Percentiles rank a stretch among this genome's conserved stretches.
These are phyloP conservation scores for Pituophis catenifer DNA, from an alignment of 2,113 vertebrate genomes.

Conservation along the genomic window DNA sequence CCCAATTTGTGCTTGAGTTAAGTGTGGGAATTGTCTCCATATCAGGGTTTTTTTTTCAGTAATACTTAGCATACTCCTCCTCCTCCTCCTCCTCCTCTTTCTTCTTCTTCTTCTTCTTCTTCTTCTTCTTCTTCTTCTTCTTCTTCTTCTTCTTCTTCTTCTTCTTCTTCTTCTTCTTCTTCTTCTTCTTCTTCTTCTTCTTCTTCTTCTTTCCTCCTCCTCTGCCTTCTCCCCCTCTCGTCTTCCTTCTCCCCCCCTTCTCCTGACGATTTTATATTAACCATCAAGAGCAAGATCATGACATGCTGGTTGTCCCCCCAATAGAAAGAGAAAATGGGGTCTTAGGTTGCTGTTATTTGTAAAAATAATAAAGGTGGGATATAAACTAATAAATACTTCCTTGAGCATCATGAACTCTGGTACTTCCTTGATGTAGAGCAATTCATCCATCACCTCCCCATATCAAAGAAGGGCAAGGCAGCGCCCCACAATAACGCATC, in stretches of 20 bases:
- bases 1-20: background rate
- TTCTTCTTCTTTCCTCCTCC: no score
- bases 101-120: background rate
- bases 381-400: background rate
- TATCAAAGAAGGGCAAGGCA: background rate
- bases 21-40: background rate
- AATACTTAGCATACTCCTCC: background rate
- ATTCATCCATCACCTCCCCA: background rate
- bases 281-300: background rate
- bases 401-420: background rate
- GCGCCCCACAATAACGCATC: background rate
- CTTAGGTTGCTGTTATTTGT: background rate
- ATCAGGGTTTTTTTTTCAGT: background rate
- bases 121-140: no score
- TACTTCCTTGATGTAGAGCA: background rate
- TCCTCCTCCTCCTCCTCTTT: no score
- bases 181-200: accelerated
- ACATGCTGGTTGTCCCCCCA: background rate
- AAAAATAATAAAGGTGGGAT: background rate
- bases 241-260: no score
- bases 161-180: no score
- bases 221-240: no score
- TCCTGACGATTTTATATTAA: no score
- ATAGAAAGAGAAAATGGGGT: background rate
- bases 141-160: no score